Conservation (phyloP, 2,797 vertebrate genomes). For the Diplodus puntazzo region DNA sequence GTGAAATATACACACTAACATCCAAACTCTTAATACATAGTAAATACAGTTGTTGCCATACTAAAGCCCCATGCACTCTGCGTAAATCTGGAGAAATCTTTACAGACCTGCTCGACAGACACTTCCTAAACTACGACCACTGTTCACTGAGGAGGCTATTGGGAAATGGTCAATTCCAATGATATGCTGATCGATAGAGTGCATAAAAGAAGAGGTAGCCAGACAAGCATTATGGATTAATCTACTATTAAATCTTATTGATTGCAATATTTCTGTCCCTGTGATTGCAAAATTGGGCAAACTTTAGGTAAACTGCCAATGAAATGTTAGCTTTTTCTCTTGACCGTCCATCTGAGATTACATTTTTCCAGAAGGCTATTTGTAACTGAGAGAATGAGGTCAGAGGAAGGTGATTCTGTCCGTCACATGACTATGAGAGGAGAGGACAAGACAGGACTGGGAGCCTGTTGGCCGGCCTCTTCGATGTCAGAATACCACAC, state of each 20-base stretch:
- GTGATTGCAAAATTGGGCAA: neutral
- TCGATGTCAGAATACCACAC: slow-evolving; percentile 30
- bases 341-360: neutral
- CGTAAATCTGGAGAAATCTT: neutral
- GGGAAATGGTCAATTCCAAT: neutral
- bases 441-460: slow-evolving; percentile 39
- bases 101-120: too few relatives aligned
- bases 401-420: slow-evolving; percentile 52
- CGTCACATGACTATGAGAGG: slow-evolving; percentile 16
- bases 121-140: too few relatives aligned
- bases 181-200: neutral
- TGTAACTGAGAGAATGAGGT: slow-evolving; percentile 53
- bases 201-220: neutral
- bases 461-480: slow-evolving; percentile 18
- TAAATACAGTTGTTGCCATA: neutral
- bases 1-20: neutral
- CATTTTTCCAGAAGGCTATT: slow-evolving; percentile 33
- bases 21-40: neutral
- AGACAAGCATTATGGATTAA: neutral
- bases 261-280: neutral
- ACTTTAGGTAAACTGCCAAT: neutral
- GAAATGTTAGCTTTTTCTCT: neutral
- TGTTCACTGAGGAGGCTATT: neutral
- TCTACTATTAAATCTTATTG: neutral
- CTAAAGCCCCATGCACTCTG: neutral